Evolutionary conservation across 64 coral and sea anemone species (phyloP).

Genomic region (Dendronephthya gigantea): DNA sequence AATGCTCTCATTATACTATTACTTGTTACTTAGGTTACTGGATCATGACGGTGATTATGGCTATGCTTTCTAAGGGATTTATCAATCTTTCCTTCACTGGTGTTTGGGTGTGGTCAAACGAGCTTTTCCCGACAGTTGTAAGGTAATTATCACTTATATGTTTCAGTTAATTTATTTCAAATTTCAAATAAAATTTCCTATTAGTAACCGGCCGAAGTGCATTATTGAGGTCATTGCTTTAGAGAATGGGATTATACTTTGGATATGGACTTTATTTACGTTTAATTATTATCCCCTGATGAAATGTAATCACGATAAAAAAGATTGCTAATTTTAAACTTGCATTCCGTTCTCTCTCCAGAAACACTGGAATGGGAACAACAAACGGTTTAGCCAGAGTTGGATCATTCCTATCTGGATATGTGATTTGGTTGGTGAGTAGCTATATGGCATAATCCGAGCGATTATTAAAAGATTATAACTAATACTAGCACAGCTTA

Average conservation of each 20-base stretch:
- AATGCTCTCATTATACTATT: neutral
- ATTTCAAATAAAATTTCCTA: too few species aligned
- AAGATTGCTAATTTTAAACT: too few species aligned
- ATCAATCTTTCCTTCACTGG: neutral
- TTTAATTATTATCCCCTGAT: too few species aligned
- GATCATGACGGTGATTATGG: neutral
- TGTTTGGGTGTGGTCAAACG: constrained; percentile 2
- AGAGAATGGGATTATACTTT: too few species aligned
- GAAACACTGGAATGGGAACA: neutral
- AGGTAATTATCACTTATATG: neutral
- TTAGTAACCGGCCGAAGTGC: too few species aligned
- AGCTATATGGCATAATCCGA: neutral
- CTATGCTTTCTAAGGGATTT: neutral
- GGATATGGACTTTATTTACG: too few species aligned
- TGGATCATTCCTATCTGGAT: neutral
- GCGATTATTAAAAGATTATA: too few species aligned
- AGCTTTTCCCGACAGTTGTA: neutral
- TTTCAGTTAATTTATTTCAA: too few species aligned
- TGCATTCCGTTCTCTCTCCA: neutral
- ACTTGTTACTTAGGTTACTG: neutral
- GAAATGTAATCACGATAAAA: too few species aligned
- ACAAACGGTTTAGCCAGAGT: neutral
- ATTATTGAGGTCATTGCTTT: too few species aligned
- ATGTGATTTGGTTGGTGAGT: neutral
- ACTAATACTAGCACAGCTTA: too few species aligned